Conservation (phyloP, 2,797 vertebrate genomes). For the Tarsius wallacei region DNA sequence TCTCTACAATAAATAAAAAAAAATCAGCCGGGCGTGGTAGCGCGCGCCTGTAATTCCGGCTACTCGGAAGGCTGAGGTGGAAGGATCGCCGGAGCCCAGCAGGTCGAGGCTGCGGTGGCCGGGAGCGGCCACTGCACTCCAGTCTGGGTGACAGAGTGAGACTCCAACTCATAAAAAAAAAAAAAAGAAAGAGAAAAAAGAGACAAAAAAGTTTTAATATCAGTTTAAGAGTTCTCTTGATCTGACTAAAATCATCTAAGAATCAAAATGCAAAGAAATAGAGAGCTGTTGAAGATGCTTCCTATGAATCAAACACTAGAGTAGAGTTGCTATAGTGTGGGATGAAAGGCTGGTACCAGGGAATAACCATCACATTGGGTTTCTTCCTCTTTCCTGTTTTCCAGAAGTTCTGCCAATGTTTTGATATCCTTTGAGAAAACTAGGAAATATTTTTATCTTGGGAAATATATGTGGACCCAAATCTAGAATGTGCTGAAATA, state of each 20-base stretch:
- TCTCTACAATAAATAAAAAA: no score
- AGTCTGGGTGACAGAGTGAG: no score
- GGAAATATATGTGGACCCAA: neutral
- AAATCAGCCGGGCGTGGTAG: no score
- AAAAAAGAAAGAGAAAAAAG: neutral
- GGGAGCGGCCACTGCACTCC: no score
- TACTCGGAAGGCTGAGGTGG: no score
- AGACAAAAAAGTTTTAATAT: neutral
- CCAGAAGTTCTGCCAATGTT: neutral
- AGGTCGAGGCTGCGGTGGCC: no score
- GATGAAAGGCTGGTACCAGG: neutral
- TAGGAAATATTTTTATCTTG: no score
- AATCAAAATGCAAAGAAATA: neutral
- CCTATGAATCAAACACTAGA: no score
- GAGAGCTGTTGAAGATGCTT: neutral
- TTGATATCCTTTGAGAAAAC: neutral
- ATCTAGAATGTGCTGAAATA: neutral
- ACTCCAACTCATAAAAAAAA: no score
- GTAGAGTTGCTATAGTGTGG: neutral
- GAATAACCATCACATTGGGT: neutral
- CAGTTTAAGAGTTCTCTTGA: neutral
- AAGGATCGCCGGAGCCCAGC: no score
- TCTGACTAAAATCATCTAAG: neutral
- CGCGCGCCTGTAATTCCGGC: no score
- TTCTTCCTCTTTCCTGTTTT: neutral